phyloP scores from a whole-genome alignment of 2,797 vertebrate genomes.

The Eupleurogrammus muticus region DNA sequence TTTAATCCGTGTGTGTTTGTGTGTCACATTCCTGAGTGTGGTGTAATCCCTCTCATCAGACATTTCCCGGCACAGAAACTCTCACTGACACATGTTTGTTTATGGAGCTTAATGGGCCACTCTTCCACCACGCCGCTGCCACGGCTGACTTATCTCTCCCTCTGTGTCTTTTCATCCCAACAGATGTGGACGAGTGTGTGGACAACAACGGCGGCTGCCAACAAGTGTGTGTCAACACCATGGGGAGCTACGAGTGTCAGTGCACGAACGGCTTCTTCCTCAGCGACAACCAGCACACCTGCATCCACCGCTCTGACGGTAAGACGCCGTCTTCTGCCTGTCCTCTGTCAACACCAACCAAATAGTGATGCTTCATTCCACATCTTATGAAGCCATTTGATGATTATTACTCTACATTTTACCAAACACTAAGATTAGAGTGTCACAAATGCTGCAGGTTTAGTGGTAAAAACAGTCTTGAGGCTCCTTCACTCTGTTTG shows the following conservation, averaged over 20 bases:
- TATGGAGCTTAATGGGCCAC: slow-evolving; percentile 36
- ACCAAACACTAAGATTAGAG: not conserved
- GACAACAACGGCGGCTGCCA: slow-evolving; percentile 98
- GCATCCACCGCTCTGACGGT: slow-evolving; percentile 98
- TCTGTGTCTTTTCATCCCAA: slow-evolving; percentile 24
- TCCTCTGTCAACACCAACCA: no score
- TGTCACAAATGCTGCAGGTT: not conserved
- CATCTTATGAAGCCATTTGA: not conserved
- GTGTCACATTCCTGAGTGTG: slow-evolving; percentile 52
- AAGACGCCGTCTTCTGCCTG: slow-evolving; percentile 69
- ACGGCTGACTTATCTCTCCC: slow-evolving; percentile 2
- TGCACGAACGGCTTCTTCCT: slow-evolving; percentile 95
- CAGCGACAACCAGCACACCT: slow-evolving; percentile 98
- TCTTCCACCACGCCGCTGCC: slow-evolving; percentile 3
- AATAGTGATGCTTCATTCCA: not conserved
- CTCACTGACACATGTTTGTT: slow-evolving; percentile 41
- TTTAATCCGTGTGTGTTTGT: not conserved
- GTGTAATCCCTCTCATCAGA: slow-evolving; percentile 46
- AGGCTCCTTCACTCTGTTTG: no score
- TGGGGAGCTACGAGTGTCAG: slow-evolving; percentile 97
- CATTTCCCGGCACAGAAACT: slow-evolving; percentile 35
- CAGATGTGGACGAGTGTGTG: slow-evolving; percentile 91
- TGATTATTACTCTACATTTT: not conserved
- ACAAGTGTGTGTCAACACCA: slow-evolving; percentile 95
- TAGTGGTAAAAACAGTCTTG: no score